Conservation (phyloP, 2,113 vertebrate species). For the Burhinus oedicnemus region DNA sequence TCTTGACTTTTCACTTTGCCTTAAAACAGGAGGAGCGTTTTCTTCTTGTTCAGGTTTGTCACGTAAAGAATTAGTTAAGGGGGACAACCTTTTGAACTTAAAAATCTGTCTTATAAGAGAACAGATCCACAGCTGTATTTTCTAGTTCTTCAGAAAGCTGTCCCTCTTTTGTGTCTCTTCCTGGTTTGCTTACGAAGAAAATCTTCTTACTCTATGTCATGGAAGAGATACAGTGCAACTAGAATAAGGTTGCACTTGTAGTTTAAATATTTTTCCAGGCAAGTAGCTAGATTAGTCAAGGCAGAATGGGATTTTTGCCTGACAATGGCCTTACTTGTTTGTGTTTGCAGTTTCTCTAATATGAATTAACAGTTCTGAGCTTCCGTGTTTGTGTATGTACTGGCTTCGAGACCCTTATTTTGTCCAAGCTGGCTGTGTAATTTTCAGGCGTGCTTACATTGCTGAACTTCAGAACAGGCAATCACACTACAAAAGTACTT, state of each 20-base stretch:
- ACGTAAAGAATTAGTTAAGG: background rate
- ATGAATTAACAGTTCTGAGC: background rate
- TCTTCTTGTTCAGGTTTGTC: background rate
- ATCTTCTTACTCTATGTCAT: background rate
- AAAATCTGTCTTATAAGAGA: background rate
- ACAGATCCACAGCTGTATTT: background rate
- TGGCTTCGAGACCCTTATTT: background rate
- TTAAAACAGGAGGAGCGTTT: background rate
- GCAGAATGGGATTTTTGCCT: background rate
- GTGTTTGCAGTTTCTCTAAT: background rate
- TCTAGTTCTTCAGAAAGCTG: background rate
- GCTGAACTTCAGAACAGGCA: background rate
- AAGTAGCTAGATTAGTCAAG: background rate
- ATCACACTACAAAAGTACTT: background rate
- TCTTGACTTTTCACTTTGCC: background rate
- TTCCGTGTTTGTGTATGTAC: background rate
- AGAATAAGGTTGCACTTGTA: background rate
- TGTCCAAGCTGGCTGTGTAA: background rate
- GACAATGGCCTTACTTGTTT: background rate
- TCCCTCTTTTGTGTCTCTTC: background rate
- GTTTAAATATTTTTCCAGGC: background rate
- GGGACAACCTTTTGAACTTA: background rate
- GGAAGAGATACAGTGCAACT: background rate
- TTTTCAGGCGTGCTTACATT: background rate
- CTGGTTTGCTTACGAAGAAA: background rate